Conservation (phyloP, 2,888 invertebrate genomes). For the Lasioglossum vierecki region DNA sequence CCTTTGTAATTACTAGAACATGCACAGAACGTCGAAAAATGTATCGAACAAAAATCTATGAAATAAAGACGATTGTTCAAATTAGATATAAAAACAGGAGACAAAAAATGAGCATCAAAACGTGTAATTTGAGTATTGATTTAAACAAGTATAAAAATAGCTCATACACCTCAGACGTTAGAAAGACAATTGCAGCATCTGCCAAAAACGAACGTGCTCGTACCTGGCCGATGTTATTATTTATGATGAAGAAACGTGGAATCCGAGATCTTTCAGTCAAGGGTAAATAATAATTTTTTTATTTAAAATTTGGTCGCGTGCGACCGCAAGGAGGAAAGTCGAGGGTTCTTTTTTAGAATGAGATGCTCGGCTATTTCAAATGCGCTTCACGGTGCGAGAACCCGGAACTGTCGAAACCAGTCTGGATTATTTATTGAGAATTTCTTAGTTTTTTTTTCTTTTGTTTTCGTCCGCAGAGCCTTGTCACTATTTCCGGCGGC, state of each 20-base stretch:
- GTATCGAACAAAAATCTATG: no score
- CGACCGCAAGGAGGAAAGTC: neutral
- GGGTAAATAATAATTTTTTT: neutral
- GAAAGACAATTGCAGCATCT: neutral
- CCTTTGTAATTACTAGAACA: no score
- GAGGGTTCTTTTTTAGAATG: constrained; percentile 62
- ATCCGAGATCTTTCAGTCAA: neutral
- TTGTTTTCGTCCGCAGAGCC: constrained; percentile 26
- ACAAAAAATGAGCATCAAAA: no score
- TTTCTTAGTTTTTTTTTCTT: constrained; percentile 33
- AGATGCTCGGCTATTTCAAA: constrained; percentile 45
- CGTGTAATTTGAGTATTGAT: no score
- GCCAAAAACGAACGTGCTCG: neutral
- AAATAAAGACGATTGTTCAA: no score
- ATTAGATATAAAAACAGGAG: no score
- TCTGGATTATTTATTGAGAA: constrained; percentile 66
- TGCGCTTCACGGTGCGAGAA: constrained; percentile 56
- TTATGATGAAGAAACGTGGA: neutral
- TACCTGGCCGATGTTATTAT: neutral
- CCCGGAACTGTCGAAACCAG: constrained; percentile 69
- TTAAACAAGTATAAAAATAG: neutral
- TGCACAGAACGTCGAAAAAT: no score
- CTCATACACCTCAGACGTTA: neutral
- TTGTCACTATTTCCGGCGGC: constrained; percentile 45
- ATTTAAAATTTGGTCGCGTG: neutral